Base-by-base conservation (phyloP, 1,140 invertebrate species). In the Cyrtorhinus lividipennis region DNA sequence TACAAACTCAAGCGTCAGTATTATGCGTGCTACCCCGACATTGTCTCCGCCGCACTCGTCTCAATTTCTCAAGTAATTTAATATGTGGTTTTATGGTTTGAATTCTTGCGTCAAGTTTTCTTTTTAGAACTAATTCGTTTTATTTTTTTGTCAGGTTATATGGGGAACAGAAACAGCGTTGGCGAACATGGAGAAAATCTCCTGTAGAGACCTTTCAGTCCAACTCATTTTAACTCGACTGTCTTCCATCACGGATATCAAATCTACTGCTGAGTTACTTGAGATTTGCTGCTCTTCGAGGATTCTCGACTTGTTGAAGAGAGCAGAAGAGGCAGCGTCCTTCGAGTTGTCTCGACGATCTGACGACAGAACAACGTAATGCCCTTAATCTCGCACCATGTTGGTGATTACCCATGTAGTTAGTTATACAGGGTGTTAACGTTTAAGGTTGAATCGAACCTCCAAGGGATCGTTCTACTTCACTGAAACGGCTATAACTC, bases 11-110 rank as follows among this genome's bases (percentile, higher is more conserved):
- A 78, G 24, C 69, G 66, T n/a, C 68, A 71, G 8, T 86, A 79
- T 67, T 72, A 78, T 1, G 69, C 75, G 5, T 78, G 75, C 15
- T 87, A 84, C 69, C 83, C 84, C 0, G 86, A 88, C 69, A 73
- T 88, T 18, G 76, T 82, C 0, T 73, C 79, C 45, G 83, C 83
- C 1, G 69, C 86, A 15, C 71, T 84, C 8, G 71, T 72, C 60
- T 80, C 80, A 1, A 61, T 85, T 3, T 75, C 77, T 1, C 80
- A 86, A 72, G 77, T 86, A 62, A 73, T 5, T 22, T 22, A n/a
- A 27, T 27, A 59, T 59, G 13, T 59, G 1, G 12, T 59, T 59
- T 59, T 26, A 24, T 5, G 30, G 30, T 15, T 38, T 15, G n/a
- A n/a, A n/a, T n/a, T n/a, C n/a, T n/a, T n/a, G n/a, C n/a, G n/a